phyloP scores from a whole-genome alignment of 2,888 invertebrate genomes.

The Lochmaea crataegi region DNA sequence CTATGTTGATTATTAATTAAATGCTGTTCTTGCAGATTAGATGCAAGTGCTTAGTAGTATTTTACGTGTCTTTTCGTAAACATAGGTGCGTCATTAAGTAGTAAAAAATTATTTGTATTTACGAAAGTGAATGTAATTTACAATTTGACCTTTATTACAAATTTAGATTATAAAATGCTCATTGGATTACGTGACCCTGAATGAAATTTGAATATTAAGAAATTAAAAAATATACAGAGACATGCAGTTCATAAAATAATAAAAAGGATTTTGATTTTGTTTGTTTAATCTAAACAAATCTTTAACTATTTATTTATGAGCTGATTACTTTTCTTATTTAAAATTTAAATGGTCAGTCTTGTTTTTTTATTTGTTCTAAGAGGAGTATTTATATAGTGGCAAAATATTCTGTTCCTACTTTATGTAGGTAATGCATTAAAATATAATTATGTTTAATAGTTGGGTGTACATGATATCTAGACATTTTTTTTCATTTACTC shows the following conservation, averaged over 20 bases:
- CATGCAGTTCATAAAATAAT: neutral
- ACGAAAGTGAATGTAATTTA: constrained; percentile 15
- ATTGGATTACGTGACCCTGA: constrained; percentile 23
- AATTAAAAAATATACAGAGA: neutral
- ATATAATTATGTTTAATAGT: too few relatives aligned
- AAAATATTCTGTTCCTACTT: too few relatives aligned
- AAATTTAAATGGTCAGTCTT: too few relatives aligned
- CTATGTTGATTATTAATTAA: constrained; percentile 1
- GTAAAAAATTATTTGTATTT: constrained; percentile 15
- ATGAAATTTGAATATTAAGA: constrained; percentile 18
- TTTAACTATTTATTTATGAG: neutral
- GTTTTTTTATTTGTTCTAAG: too few relatives aligned
- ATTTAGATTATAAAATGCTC: constrained; percentile 17
- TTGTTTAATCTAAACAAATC: neutral
- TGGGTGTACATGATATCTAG: too few relatives aligned
- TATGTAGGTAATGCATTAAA: too few relatives aligned
- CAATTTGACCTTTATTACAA: constrained; percentile 21
- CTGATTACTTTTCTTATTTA: neutral
- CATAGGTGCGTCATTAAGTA: constrained; percentile 27
- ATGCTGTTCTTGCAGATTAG: neutral
- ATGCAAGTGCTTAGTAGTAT: neutral
- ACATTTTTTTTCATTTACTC: too few relatives aligned
- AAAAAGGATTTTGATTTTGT: neutral
- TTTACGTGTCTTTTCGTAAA: constrained; percentile 18
- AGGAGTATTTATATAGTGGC: too few relatives aligned